Evolutionary conservation across 2,888 invertebrate species (phyloP).

Genomic region (Agrochola macilenta): DNA sequence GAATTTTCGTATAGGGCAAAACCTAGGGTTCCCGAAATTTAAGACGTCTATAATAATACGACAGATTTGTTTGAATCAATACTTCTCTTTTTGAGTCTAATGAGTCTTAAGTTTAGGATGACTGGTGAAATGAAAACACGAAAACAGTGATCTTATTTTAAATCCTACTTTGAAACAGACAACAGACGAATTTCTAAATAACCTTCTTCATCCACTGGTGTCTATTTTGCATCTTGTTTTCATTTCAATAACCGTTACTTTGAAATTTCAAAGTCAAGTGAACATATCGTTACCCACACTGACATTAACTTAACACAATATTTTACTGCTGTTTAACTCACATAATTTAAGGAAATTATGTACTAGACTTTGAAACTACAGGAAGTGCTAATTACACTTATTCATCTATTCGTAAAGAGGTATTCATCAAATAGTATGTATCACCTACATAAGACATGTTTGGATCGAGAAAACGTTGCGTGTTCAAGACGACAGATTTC

Average conservation of each 20-base stretch:
- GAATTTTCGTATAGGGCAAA: background rate
- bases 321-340: conserved; percentile 8
- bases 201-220: background rate
- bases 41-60: background rate
- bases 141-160: background rate
- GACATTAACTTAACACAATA: conserved; percentile 5
- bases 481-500: conserved; percentile 84
- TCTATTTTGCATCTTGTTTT: conserved; percentile 16
- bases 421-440: conserved; percentile 42
- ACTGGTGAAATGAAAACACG: background rate
- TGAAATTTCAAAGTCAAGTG: conserved; percentile 41
- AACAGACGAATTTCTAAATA: background rate
- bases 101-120: background rate
- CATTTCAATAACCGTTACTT: background rate
- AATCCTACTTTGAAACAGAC: background rate
- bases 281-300: conserved; percentile 5
- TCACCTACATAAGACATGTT: conserved; percentile 63
- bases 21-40: background rate
- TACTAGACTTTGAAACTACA: conserved; percentile 43
- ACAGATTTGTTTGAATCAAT: too few species aligned
- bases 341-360: conserved; percentile 38
- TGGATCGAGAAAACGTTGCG: conserved; percentile 84
- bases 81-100: background rate
- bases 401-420: conserved; percentile 51
- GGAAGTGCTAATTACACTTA: conserved; percentile 56